Evolutionary conservation across 2,113 vertebrate species (phyloP).

Genomic region (Phalacrocorax brasilianus): DNA sequence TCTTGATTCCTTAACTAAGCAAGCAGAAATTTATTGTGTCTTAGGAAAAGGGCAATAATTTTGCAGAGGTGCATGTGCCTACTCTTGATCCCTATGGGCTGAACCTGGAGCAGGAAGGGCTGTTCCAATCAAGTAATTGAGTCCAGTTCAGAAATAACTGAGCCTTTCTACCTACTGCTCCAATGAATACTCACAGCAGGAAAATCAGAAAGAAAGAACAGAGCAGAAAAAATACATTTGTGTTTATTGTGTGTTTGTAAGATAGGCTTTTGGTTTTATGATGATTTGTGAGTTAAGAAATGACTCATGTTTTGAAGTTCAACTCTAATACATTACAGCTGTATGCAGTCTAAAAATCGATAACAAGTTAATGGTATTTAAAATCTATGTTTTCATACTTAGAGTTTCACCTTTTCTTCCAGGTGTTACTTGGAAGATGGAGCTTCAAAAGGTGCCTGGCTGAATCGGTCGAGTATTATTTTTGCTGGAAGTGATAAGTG

Average conservation of each 20-base stretch:
- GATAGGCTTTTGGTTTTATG: rapidly evolving
- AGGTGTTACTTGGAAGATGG: slow-evolving; percentile 97
- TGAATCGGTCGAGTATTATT: slow-evolving; percentile 98
- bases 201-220: background rate
- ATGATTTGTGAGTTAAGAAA: too few species aligned
- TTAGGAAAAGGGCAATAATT: background rate
- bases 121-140: rapidly evolving
- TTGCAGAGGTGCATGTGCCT: rapidly evolving
- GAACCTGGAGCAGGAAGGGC: background rate
- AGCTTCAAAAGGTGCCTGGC: slow-evolving; percentile 96
- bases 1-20: background rate
- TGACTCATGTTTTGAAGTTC: rapidly evolving
- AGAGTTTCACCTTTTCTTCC: background rate
- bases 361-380: rapidly evolving
- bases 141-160: background rate
- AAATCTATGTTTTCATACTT: background rate
- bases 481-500: slow-evolving; percentile 97
- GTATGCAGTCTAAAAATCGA: rapidly evolving
- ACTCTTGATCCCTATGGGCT: rapidly evolving
- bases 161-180: background rate
- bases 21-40: background rate
- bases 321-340: rapidly evolving
- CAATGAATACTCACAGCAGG: background rate
- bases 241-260: background rate
- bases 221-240: rapidly evolving